phyloP scores from a whole-genome alignment of 1,140 invertebrate species.

The Sipha flava region DNA sequence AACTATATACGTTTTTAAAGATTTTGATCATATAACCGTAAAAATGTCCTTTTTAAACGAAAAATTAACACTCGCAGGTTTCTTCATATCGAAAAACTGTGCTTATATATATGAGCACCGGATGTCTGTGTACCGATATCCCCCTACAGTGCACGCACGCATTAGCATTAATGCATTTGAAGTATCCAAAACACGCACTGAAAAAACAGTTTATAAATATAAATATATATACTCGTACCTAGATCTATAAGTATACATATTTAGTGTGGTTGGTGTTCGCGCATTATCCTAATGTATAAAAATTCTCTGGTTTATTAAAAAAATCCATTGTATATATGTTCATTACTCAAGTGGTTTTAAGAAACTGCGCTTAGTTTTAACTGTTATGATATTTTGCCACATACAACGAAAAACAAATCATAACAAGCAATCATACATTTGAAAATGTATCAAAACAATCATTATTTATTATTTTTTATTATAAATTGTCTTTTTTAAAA shows the following conservation, averaged over 20 bases:
- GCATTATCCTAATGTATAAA: neutral
- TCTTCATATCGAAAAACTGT: conserved; percentile 2
- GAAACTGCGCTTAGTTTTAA: too few species aligned
- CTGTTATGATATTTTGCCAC: too few species aligned
- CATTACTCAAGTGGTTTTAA: neutral
- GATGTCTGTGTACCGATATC: conserved; percentile 19
- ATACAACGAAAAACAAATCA: too few species aligned
- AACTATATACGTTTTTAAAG: neutral
- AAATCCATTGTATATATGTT: neutral
- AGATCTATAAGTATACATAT: too few species aligned
- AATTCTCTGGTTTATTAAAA: neutral
- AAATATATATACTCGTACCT: neutral
- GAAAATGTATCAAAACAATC: too few species aligned
- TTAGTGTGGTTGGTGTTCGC: neutral
- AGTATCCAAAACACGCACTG: conserved; percentile 9
- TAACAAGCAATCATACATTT: too few species aligned
- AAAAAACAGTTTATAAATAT: conserved; percentile 7
- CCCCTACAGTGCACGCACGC: neutral
- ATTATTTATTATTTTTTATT: too few species aligned
- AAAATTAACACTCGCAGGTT: neutral
- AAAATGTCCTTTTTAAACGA: neutral
- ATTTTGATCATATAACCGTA: neutral
- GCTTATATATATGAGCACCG: conserved; percentile 20
- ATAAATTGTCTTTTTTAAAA: too few species aligned
- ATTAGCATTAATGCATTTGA: conserved; percentile 27